These are phyloP conservation scores for Ophthalmolycus amberensis DNA, from an alignment of 2,113 vertebrate species.

Conservation along the genomic window DNA sequence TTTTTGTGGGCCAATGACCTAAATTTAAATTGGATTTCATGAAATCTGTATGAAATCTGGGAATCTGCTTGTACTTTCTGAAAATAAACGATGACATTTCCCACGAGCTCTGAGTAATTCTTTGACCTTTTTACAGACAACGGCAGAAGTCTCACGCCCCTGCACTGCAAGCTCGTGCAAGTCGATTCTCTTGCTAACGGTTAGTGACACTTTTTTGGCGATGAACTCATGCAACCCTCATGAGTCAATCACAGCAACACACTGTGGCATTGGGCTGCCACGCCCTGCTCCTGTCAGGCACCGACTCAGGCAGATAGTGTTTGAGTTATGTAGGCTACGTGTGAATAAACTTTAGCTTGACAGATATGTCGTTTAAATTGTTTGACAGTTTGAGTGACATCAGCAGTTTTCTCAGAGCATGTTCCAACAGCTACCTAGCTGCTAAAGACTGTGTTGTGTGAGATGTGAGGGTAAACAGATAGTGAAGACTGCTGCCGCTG, in stretches of 20 bases:
- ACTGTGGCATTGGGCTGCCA: constrained; percentile 35
- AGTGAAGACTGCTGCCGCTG: neutral
- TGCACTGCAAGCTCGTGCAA: constrained; percentile 55
- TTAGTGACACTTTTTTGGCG: constrained; percentile 55
- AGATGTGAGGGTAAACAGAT: constrained; percentile 18
- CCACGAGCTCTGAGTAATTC: constrained; percentile 35
- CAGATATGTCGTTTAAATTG: constrained; percentile 39
- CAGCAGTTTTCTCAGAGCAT: constrained; percentile 43
- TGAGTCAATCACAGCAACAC: constrained; percentile 44
- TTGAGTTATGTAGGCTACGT: constrained; percentile 12
- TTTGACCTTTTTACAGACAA: constrained; percentile 38
- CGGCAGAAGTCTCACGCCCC: constrained; percentile 28
- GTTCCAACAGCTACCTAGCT: constrained; percentile 45
- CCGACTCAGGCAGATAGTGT: constrained; percentile 9
- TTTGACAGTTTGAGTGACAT: constrained; percentile 52
- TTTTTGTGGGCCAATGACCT: neutral
- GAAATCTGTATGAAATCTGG: constrained; percentile 6
- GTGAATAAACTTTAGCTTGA: constrained; percentile 39
- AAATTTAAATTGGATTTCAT: neutral
- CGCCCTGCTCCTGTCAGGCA: constrained; percentile 57
- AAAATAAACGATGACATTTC: constrained; percentile 29
- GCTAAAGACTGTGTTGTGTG: constrained; percentile 11
- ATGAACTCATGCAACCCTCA: constrained; percentile 51
- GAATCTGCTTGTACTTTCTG: neutral
- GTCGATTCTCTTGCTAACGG: constrained; percentile 37